Conservation (phyloP, 1,140 invertebrate species). For the Philopotamus ludificatus region DNA sequence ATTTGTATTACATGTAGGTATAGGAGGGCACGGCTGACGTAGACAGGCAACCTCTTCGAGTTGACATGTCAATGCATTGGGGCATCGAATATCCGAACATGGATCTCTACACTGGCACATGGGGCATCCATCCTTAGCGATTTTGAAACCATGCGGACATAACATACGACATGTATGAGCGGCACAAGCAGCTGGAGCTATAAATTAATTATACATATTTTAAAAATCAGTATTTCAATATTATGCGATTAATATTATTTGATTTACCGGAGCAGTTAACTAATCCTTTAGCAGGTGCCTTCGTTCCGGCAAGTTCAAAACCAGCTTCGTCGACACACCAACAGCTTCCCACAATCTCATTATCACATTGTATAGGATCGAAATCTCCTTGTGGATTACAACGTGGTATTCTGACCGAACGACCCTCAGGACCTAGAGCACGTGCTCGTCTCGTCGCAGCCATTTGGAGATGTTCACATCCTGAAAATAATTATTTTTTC, state of each 20-base stretch:
- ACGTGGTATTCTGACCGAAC: constrained; percentile 62
- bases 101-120: constrained; percentile 80
- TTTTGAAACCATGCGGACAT: constrained; percentile 78
- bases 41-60: constrained; percentile 75
- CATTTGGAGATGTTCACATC: constrained; percentile 66
- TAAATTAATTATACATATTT: constrained; percentile 25
- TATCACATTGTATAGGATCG: constrained; percentile 73
- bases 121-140: constrained; percentile 71
- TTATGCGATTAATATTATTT: not conserved
- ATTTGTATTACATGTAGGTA: constrained; percentile 73
- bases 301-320: constrained; percentile 73
- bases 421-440: constrained; percentile 55
- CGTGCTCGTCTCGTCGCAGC: constrained; percentile 64
- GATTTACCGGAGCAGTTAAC: constrained; percentile 69
- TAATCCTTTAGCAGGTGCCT: constrained; percentile 60
- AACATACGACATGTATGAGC: constrained; percentile 84
- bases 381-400: constrained; percentile 72
- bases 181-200: constrained; percentile 65
- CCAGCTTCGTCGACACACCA: constrained; percentile 82
- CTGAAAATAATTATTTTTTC: constrained; percentile 44
- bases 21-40: constrained; percentile 74
- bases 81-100: constrained; percentile 72
- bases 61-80: constrained; percentile 71
- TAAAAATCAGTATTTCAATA: not conserved
- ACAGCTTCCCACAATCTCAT: constrained; percentile 65